Evolutionary conservation across 1,140 invertebrate species (phyloP), one percentile per base, ranked within the genome.

Genomic region (Solen grandis): DNA sequence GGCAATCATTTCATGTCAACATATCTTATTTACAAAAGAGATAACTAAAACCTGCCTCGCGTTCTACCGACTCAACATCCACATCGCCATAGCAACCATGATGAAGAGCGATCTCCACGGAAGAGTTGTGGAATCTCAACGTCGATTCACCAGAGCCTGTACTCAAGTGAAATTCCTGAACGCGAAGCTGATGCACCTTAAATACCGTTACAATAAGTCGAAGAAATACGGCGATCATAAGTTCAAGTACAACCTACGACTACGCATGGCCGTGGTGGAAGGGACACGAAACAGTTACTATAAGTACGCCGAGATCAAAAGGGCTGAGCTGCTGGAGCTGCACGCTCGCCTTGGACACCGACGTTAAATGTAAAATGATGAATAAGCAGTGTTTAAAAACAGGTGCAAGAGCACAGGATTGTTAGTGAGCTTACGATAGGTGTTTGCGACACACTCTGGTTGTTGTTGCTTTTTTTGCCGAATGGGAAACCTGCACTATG

Each of bases 181-280:
- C 27, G 72, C 36, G 13, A 75, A 75, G 54, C 38, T 63, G 10
- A 25, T 63, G 1, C 36, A 46, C 0, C 41, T 52, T 8, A 52
- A 76, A n/a, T 33, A n/a, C 31, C 25, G 55, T 19, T 74, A 74
- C 57, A 27, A 8, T 8, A 52, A 46, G 10, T 55, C 70, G 22
- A 35, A 38, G 29, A 22, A 29, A 5, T 36, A 13, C 10, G 41
- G 46, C 36, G 73, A 76, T 50, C 63, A 54, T 38, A 54, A 27
- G 31, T 76, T 76, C 60, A 38, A 62, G 60, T 76, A 76, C 60
- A 76, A 76, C n/a, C 10, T 75, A 25, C 72, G 72, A 36, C 60
- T 75, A 41, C 72, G 72, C 31, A 25, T 75, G n/a, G 19, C 63
- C 0, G 59, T 75, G 3, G 72, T 62, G 4, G 72, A 75, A 29